Evolutionary conservation across 2,888 invertebrate species (phyloP), one percentile per base, ranked within the genome.

Genomic region (Pseudococcus jackbeardsleyi): DNA sequence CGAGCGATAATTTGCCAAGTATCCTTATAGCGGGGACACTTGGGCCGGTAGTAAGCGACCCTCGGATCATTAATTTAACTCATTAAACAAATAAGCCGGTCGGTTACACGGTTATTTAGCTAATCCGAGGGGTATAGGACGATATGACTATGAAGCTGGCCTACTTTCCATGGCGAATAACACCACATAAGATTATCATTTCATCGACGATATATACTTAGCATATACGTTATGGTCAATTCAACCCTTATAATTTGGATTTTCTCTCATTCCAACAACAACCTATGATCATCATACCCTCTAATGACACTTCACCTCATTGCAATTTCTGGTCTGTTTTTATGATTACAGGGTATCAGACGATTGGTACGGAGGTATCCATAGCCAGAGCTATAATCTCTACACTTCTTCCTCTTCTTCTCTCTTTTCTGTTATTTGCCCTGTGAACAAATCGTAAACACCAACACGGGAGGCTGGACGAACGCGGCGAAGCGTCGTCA

Each of bases 401-500:
- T 0, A n/a, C 77, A 1, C 79, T 8, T n/a, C 79, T n/a, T 6
- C 33, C 42, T 79, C 79, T n/a, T 7, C 79, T 42, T 79, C 39
- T 33, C 17, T 39, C 79, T 33, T 17, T 33, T 12, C 6, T 17
- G 84, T 46, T 26, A 4, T 72, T 33, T 72, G 68, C 15, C 12
- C 72, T 72, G 46, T 54, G 9, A 9, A 26, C 1, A n/a, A 22
- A 54, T 17, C 22, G 84, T 26, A 50, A 26, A 39, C 54, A 68
- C 59, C 64, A 68, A 33, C 4, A 87, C 77, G 50, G 79, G 33
- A 87, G 72, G 79, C 87, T 87, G 87, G 87, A 50, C 87, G 87
- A 72, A 87, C 50, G 48, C 46, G 79, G 42, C 48, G 48, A 46
- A 79, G 42, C 87, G 54, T 87, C 87, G 79, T 72, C 86, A 59